phyloP scores from a whole-genome alignment of 2,888 invertebrate species.

The Hypomecis atomaria region DNA sequence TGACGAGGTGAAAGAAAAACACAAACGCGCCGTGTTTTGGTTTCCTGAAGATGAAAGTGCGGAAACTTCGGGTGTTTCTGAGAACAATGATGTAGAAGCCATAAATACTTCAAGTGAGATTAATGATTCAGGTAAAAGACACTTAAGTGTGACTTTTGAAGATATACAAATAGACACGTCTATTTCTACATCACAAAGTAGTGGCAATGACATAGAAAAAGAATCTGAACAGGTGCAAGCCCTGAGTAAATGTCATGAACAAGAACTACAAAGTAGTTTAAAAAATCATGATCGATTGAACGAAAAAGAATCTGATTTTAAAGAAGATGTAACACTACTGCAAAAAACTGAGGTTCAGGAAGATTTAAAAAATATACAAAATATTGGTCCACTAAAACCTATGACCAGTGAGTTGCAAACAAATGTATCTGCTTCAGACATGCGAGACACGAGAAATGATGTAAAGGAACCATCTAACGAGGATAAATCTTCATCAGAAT shows the following conservation, averaged over 20 bases:
- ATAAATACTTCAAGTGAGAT: constrained; percentile 1
- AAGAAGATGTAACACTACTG: neutral
- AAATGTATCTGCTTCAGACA: neutral
- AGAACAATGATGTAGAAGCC: neutral
- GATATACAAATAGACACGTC: neutral
- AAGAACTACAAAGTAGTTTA: neutral
- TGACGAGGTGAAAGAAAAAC: constrained; percentile 70
- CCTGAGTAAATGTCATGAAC: neutral
- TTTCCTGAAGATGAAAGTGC: constrained; percentile 62
- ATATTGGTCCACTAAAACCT: neutral
- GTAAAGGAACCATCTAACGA: neutral
- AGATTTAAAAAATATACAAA: neutral
- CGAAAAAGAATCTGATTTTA: neutral
- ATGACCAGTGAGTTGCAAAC: neutral
- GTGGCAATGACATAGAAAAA: neutral
- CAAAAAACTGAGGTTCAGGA: neutral
- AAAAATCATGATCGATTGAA: neutral
- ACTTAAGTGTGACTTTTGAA: neutral
- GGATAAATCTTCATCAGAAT: neutral
- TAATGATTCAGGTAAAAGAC: neutral
- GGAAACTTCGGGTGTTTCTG: constrained; percentile 1
- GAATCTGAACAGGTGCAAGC: neutral
- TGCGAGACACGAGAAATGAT: neutral
- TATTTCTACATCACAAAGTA: constrained; percentile 2
- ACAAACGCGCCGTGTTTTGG: constrained; percentile 69